Percentiles rank a stretch among this genome's conserved stretches.
Evolutionary conservation across 1,140 invertebrate genomes (phyloP).

Genomic region (Heliconius congener): DNA sequence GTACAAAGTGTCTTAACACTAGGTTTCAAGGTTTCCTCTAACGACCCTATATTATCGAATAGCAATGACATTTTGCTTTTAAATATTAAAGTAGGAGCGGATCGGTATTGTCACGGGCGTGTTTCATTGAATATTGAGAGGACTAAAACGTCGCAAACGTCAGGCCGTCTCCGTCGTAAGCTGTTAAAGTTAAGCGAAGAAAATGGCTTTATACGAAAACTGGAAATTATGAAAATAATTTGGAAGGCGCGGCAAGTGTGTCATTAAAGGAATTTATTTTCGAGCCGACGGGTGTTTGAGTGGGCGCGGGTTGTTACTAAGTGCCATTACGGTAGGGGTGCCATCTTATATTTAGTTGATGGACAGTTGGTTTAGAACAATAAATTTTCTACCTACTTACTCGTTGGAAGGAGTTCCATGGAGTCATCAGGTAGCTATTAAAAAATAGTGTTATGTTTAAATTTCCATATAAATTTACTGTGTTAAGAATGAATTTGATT

Average conservation of each 20-base stretch:
- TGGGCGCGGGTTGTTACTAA: constrained; percentile 52
- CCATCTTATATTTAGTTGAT: constrained; percentile 14
- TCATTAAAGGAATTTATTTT: constrained; percentile 62
- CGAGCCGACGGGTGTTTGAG: constrained; percentile 42
- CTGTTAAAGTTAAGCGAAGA: constrained; percentile 33
- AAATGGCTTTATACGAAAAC: constrained; percentile 34
- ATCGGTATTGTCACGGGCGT: not conserved
- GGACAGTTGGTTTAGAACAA: not conserved
- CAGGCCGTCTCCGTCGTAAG: constrained; percentile 11
- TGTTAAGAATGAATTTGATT: too few species aligned
- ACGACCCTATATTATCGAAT: not conserved
- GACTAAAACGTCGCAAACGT: constrained; percentile 4
- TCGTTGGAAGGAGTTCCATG: not conserved
- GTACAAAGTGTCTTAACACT: too few species aligned
- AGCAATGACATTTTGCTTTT: not conserved
- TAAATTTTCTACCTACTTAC: not conserved
- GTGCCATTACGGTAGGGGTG: constrained; percentile 49
- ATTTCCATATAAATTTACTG: too few species aligned
- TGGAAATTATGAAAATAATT: constrained; percentile 41
- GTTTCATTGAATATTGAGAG: not conserved
- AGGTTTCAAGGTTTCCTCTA: too few species aligned
- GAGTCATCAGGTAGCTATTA: not conserved
- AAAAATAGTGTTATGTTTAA: too few species aligned
- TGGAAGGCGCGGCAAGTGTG: constrained; percentile 38
- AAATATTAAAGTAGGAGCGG: not conserved